These are phyloP conservation scores for Gila robusta DNA, from an alignment of 2,797 vertebrate species.

Conservation along the genomic window DNA sequence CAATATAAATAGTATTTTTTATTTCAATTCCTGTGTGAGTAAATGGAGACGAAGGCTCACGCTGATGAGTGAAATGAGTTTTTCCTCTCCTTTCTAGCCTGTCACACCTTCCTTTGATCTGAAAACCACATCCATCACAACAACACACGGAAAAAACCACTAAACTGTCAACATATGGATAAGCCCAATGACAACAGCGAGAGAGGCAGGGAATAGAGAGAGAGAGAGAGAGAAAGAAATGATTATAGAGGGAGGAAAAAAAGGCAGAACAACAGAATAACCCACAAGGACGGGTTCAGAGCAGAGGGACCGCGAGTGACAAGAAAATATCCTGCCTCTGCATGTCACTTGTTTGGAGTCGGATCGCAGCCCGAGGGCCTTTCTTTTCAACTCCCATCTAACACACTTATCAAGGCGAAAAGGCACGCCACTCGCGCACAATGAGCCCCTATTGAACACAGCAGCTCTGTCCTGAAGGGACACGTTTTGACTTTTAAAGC, in stretches of 20 bases:
- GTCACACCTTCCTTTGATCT: conserved; percentile 71
- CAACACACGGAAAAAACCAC: conserved; percentile 65
- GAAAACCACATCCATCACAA: conserved; percentile 66
- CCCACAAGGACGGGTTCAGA: conserved; percentile 61
- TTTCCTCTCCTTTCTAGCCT: conserved; percentile 51
- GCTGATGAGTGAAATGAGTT: conserved; percentile 50
- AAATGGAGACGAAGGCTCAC: conserved; percentile 41
- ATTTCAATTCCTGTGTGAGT: conserved; percentile 12
- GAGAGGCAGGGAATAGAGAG: conserved; percentile 16
- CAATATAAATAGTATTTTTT: conserved; percentile 25
- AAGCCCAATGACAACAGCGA: conserved; percentile 57
- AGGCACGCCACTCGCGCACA: conserved; percentile 66
- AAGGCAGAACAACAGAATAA: conserved; percentile 56
- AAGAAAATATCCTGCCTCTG: conserved; percentile 71
- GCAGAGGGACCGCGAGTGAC: conserved; percentile 60
- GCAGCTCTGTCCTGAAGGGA: conserved; percentile 61
- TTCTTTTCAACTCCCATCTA: conserved; percentile 73
- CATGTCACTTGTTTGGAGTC: conserved; percentile 74
- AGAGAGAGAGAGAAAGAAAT: conserved; percentile 60
- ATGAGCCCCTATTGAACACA: conserved; percentile 66
- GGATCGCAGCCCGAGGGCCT: conserved; percentile 67
- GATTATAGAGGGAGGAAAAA: conserved; percentile 54
- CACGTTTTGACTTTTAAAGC: conserved; percentile 59
- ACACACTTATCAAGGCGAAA: conserved; percentile 64
- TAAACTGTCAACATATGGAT: conserved; percentile 65